A percentile compares a stretch with the other conserved stretches of the same genome.
Conservation (phyloP, 2,888 invertebrate species). For the Caenorhabditis virilis region DNA sequence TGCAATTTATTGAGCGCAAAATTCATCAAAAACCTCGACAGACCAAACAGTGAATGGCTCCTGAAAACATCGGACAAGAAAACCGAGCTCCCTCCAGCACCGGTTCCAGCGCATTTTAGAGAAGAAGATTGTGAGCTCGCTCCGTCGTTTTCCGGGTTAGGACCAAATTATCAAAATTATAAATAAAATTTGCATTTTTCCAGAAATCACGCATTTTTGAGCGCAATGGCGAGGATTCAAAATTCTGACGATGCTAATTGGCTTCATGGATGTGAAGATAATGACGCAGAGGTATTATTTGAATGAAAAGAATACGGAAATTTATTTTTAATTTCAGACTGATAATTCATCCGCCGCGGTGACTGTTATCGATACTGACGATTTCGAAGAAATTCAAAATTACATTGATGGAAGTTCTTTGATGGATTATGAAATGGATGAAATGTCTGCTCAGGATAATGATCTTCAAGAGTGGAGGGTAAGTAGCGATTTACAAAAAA, state of each 20-base stretch:
- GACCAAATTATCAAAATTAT: background rate
- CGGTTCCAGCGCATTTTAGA: constrained; percentile 24
- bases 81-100: constrained; percentile 22
- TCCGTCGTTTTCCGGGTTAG: background rate
- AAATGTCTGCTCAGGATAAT: background rate
- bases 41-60: constrained; percentile 23
- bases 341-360: too few species aligned
- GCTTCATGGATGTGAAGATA: background rate
- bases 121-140: background rate
- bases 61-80: background rate
- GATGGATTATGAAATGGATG: background rate
- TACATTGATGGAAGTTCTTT: background rate
- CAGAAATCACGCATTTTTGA: background rate
- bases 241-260: constrained; percentile 1
- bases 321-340: background rate
- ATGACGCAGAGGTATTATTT: background rate
- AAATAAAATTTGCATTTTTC: background rate
- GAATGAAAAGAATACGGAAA: background rate
- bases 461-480: constrained; percentile 3
- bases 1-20: constrained; percentile 14
- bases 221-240: constrained; percentile 3
- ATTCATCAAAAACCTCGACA: constrained; percentile 8
- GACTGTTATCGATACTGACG: too few species aligned
- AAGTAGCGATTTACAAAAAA: background rate
- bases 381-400: background rate